These are phyloP conservation scores for Parasteatoda tepidariorum DNA, from an alignment of 1,140 invertebrate species.

Conservation along the genomic window DNA sequence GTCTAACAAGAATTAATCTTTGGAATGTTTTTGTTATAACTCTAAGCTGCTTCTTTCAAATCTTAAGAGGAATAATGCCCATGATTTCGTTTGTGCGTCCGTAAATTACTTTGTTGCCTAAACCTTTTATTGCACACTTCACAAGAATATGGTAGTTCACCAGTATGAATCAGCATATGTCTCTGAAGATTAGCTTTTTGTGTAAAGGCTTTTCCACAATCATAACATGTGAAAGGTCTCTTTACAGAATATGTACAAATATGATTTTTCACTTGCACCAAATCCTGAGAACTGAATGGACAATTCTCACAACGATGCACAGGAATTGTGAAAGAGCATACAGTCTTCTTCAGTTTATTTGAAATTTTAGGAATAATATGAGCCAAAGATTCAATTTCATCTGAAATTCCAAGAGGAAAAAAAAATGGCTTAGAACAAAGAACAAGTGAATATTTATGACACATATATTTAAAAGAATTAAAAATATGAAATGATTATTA, in stretches of 20 bases:
- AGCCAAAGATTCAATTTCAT: too few species aligned
- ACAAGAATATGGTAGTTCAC: constrained; percentile 76
- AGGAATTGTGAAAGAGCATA: constrained; percentile 64
- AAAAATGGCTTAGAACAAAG: too few species aligned
- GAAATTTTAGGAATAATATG: too few species aligned
- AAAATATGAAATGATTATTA: too few species aligned
- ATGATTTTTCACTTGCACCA: not conserved
- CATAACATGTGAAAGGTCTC: constrained; percentile 25
- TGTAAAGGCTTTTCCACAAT: constrained; percentile 35
- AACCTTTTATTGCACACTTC: constrained; percentile 76
- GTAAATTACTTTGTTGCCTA: constrained; percentile 77
- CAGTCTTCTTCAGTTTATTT: too few species aligned
- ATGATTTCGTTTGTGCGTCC: constrained; percentile 78
- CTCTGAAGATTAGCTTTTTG: constrained; percentile 42
- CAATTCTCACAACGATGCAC: not conserved
- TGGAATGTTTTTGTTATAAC: too few species aligned
- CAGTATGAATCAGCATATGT: constrained; percentile 77
- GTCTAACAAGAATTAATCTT: too few species aligned
- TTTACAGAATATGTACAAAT: not conserved
- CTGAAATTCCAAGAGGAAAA: too few species aligned
- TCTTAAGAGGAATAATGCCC: constrained; percentile 64
- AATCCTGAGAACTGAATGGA: not conserved
- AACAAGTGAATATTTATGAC: too few species aligned
- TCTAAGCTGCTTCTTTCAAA: too few species aligned
- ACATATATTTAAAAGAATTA: too few species aligned